Evolutionary conservation across 1,140 invertebrate species (phyloP), one percentile per base, ranked within the genome.

Genomic region (Bursaphelenchus mucronatus): DNA sequence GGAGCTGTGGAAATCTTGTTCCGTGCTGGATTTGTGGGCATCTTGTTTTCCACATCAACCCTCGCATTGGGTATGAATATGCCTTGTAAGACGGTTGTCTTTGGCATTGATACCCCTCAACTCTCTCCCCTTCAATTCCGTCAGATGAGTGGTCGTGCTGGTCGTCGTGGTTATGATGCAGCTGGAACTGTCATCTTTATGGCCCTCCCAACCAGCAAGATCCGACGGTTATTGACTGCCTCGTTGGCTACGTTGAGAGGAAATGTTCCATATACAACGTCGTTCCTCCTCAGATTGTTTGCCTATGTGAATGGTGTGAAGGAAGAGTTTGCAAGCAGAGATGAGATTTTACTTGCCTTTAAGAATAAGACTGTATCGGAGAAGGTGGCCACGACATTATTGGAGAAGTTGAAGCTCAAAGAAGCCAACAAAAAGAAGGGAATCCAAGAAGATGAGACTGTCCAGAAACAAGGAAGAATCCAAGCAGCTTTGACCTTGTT

Each of bases 21-120:
- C 77, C 65, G 78, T 9, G 46, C 72, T 41, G 78, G 78, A 13
- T 68, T 77, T 64, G 52, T 80, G 11, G 76, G 76, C 8, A 66
- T 80, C 45, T 63, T 80, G 6, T 80, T 80, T 58, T 80, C 78
- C 13, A 80, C 78, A 0, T 74, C 79, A 2, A 80, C 78, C 11
- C 67, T 80, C 13, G 79, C 78, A 61, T 59, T 78, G 9, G 76
- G 76, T 71, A 78, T 80, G 67, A 80, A 80, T 71, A 80, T 80
- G 79, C 78, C 78, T 9, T 80, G 78, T 65, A 80, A 80, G 64
- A 80, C 78, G 13, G 78, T 80, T 19, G 64, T 80, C 39, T 80
- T 80, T 61, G 78, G 78, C 39, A 80, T 80, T 21, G 78, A 80
- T 44, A 79, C 77, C 50, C 71, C 74, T 8, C 61, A 67, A 17